Conservation (phyloP, 2,113 vertebrate species). For the Chlamydotis undulata region DNA sequence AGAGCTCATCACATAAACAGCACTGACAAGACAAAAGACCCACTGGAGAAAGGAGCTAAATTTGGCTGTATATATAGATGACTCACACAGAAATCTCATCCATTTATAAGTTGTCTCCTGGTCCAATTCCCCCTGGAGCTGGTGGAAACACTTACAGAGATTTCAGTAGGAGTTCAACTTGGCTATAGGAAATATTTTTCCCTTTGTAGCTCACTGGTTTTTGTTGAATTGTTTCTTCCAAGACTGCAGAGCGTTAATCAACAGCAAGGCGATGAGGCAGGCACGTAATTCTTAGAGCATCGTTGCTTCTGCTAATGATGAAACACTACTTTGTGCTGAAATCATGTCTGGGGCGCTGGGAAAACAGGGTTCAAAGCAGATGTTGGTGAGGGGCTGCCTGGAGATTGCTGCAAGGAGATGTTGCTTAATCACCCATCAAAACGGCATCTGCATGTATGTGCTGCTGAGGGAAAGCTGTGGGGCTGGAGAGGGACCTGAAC, state of each 20-base stretch:
- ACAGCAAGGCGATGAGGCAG: not conserved
- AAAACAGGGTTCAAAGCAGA: not conserved
- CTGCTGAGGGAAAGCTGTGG: not conserved
- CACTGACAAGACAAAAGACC: conserved; percentile 7
- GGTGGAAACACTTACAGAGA: not conserved
- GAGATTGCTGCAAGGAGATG: not conserved
- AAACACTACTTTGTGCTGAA: not conserved
- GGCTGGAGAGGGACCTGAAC: not conserved
- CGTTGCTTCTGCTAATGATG: not conserved
- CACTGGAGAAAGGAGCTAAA: not conserved
- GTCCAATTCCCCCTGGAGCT: not conserved
- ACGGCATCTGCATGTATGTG: not conserved
- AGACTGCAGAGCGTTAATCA: not conserved
- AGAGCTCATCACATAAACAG: not conserved
- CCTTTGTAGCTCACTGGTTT: not conserved
- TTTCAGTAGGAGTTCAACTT: conserved; percentile 12
- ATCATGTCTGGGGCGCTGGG: not conserved
- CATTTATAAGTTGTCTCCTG: conserved; percentile 11
- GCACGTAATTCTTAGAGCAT: not conserved
- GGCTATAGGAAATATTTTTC: not conserved
- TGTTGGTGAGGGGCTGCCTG: not conserved
- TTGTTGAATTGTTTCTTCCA: not conserved
- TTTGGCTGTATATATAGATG: not conserved
- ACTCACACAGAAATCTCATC: conserved; percentile 11
- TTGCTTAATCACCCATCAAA: not conserved